Evolutionary conservation across 2,113 vertebrate genomes (phyloP).

Genomic region (Fulmarus glacialis): DNA sequence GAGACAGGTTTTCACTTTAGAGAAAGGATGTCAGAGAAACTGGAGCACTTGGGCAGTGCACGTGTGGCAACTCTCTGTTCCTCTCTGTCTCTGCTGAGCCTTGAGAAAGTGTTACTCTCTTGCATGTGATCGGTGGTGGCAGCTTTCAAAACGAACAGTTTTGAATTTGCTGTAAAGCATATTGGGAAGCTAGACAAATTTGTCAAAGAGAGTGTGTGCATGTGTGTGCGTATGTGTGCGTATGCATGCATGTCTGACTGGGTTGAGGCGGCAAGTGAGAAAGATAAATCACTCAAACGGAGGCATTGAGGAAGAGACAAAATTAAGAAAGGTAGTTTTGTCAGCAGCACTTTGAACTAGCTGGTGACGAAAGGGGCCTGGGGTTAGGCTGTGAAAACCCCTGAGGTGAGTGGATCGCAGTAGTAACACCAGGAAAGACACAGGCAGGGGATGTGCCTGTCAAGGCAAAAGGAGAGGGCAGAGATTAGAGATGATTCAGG

Average conservation of each 20-base stretch:
- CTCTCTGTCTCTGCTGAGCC: not conserved
- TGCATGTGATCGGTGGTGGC: accelerated
- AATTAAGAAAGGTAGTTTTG: not conserved
- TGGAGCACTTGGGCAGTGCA: not conserved
- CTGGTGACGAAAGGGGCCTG: not conserved
- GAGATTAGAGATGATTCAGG: not conserved
- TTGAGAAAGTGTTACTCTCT: not conserved
- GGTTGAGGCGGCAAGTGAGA: not conserved
- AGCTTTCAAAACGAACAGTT: not conserved
- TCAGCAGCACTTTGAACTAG: not conserved
- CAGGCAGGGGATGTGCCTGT: not conserved
- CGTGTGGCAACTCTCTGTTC: not conserved
- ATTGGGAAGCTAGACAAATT: not conserved
- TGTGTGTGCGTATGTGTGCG: too few relatives aligned
- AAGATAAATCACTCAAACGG: not conserved
- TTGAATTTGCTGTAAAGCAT: not conserved
- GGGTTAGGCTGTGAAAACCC: not conserved
- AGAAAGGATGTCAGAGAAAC: not conserved
- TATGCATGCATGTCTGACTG: accelerated
- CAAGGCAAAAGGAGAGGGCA: not conserved
- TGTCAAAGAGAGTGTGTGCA: not conserved
- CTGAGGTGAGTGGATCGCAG: not conserved
- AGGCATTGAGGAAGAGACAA: not conserved
- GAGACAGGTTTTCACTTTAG: not conserved
- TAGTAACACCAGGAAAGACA: not conserved